Percentiles rank a stretch among this genome's conserved stretches.
Conservation (phyloP, 2,797 vertebrate species). For the Epinephelus awoara region DNA sequence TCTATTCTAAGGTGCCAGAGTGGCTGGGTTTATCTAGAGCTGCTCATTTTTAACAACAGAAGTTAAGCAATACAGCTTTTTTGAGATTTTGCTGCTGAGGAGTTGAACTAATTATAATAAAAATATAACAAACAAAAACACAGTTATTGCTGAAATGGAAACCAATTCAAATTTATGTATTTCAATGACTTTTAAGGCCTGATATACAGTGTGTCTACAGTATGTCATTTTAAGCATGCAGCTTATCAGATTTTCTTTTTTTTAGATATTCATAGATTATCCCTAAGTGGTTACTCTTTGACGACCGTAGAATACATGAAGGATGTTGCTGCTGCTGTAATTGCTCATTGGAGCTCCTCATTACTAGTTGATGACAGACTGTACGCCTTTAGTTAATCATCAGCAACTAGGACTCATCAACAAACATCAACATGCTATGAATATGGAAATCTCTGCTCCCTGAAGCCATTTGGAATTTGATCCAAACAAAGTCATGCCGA, state of each 20-base stretch:
- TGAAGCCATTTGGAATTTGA: conserved; percentile 57
- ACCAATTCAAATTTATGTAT: neutral
- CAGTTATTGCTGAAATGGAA: neutral
- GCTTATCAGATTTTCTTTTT: neutral
- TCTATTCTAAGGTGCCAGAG: neutral
- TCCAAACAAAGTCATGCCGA: conserved; percentile 64
- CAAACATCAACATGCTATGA: conserved; percentile 60
- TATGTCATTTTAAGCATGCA: neutral
- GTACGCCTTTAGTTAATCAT: conserved; percentile 56
- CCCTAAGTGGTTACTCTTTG: conserved; percentile 5
- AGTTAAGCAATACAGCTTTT: no score
- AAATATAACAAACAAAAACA: neutral
- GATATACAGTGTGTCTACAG: neutral
- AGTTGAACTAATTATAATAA: neutral
- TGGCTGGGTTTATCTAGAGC: neutral
- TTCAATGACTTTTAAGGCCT: neutral
- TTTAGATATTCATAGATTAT: conserved; percentile 8
- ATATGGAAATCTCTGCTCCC: conserved; percentile 57
- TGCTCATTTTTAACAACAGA: neutral
- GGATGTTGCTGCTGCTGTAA: conserved; percentile 32
- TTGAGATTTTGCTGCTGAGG: neutral
- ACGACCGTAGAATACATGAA: neutral
- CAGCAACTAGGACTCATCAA: conserved; percentile 56
- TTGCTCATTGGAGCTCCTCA: conserved; percentile 36
- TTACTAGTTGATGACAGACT: conserved; percentile 51